Evolutionary conservation across 92 coral and sea anemone species (phyloP).

Genomic region (Epizoanthus fatuus): DNA sequence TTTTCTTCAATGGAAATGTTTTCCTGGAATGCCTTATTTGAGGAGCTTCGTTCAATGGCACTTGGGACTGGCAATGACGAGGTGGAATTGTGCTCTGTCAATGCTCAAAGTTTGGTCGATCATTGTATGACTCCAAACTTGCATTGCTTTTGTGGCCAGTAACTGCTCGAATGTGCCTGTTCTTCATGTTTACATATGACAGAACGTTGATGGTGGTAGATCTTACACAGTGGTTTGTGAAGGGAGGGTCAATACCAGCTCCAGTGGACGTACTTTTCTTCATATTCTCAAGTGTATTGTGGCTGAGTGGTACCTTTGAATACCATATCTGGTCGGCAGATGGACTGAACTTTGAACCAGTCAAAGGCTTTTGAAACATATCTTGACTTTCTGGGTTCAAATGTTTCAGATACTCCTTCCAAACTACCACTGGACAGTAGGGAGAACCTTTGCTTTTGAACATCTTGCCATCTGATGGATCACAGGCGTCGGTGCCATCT

Average conservation of each 20-base stretch:
- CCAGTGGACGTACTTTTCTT: neutral
- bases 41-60: no score
- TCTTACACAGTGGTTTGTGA: constrained; percentile 39
- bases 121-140: constrained; percentile 23
- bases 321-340: constrained; percentile 24
- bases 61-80: no score
- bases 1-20: no score
- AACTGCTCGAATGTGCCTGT: neutral
- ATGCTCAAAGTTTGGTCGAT: constrained; percentile 17
- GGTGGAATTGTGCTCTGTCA: neutral
- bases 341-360: constrained; percentile 47
- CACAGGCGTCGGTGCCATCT: constrained; percentile 22
- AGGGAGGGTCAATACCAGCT: constrained; percentile 22
- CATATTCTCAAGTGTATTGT: neutral
- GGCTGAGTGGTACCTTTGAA: neutral
- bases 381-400: constrained; percentile 44
- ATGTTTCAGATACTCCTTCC: constrained; percentile 46
- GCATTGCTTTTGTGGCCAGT: constrained; percentile 43
- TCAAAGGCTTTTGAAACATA: constrained; percentile 46
- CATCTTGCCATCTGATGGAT: constrained; percentile 51
- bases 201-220: constrained; percentile 14
- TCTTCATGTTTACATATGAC: no score
- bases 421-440: constrained; percentile 42
- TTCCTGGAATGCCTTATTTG: no score
- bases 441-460: constrained; percentile 20